Evolutionary conservation across 2,113 vertebrate genomes (phyloP).

Genomic region (Picathartes gymnocephalus): DNA sequence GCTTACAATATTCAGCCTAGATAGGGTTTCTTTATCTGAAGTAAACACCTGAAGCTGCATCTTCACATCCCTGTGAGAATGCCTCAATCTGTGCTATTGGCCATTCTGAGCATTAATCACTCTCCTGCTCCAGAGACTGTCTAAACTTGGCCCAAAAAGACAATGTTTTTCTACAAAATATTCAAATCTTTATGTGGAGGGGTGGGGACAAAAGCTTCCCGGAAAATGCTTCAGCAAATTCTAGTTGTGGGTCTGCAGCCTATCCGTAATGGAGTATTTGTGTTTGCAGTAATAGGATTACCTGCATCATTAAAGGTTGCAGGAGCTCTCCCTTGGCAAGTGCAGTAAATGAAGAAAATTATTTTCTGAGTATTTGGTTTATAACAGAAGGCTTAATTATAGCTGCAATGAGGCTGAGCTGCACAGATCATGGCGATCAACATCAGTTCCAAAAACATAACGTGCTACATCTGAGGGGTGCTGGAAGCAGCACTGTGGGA

Average conservation of each 20-base stretch:
- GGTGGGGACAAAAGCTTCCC: background rate
- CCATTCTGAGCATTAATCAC: background rate
- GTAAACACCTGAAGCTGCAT: background rate
- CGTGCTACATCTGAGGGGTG: background rate
- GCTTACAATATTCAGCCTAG: background rate
- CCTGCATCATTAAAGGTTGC: conserved; percentile 7
- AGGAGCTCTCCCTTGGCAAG: background rate
- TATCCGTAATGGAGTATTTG: background rate
- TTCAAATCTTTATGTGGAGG: background rate
- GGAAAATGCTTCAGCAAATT: background rate
- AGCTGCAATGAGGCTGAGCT: conserved; percentile 1
- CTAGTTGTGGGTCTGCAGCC: background rate
- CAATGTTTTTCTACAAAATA: background rate
- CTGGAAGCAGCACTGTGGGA: background rate
- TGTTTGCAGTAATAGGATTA: conserved; percentile 1
- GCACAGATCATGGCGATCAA: background rate
- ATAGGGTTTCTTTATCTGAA: background rate
- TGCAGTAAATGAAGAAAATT: background rate
- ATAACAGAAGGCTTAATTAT: conserved; percentile 39
- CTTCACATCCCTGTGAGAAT: background rate
- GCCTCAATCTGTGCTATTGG: background rate
- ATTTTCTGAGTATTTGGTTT: conserved; percentile 19
- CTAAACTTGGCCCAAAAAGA: background rate
- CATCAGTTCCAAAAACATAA: background rate
- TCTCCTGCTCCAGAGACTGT: background rate